A percentile compares a stretch with the other conserved stretches of the same genome.
Conservation (phyloP, 2,797 vertebrate species). For the Pachyuromys duprasi region DNA sequence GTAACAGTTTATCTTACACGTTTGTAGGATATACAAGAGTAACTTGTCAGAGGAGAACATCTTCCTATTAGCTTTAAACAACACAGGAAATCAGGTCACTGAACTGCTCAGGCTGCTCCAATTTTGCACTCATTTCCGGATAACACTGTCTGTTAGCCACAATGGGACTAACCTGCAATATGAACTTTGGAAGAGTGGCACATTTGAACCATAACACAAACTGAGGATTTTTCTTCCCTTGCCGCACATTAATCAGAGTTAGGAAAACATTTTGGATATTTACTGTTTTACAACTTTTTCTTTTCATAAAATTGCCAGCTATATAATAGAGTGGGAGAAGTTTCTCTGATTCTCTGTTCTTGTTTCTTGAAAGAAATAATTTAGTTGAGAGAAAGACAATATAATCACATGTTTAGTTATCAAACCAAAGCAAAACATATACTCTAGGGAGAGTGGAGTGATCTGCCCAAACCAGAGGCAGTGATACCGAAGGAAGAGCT, state of each 20-base stretch:
- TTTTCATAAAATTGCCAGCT: neutral
- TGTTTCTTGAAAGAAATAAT: neutral
- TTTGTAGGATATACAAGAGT: slow-evolving; percentile 87
- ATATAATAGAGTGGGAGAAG: neutral
- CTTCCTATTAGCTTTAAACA: slow-evolving; percentile 82
- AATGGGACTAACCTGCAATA: neutral
- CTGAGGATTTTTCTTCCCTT: neutral
- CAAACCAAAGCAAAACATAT: neutral
- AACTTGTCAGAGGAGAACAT: slow-evolving; percentile 85
- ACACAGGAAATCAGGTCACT: slow-evolving; percentile 86
- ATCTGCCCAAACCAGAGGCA: neutral
- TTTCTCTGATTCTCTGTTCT: neutral
- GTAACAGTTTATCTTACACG: slow-evolving; percentile 91
- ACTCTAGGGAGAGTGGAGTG: neutral
- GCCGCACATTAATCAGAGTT: neutral
- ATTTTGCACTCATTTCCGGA: slow-evolving; percentile 73
- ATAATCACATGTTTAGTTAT: neutral
- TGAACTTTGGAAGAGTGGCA: neutral
- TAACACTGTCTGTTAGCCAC: slow-evolving; percentile 8
- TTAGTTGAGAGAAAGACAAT: neutral
- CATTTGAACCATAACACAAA: neutral
- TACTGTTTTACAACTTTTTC: neutral
- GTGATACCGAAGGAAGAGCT: neutral
- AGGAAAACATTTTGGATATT: slow-evolving; percentile 1
- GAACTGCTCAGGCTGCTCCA: slow-evolving; percentile 88